These are phyloP conservation scores for Saturnia japonica DNA, from an alignment of 2,888 invertebrate genomes.

Conservation along the genomic window DNA sequence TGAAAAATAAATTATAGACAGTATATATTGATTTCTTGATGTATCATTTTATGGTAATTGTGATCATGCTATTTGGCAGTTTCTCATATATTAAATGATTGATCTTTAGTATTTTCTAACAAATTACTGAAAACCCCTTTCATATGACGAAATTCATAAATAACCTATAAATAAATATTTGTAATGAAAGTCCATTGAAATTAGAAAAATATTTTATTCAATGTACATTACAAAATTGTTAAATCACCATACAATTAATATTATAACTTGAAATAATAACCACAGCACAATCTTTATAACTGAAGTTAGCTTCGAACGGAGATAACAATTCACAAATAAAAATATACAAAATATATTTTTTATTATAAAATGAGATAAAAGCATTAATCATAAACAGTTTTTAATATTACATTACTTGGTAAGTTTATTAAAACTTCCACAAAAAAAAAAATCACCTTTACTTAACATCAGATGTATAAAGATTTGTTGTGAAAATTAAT, in stretches of 20 bases:
- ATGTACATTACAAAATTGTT: conserved; percentile 21
- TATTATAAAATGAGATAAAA: background rate
- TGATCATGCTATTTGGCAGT: too few relatives aligned
- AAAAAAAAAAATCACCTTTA: background rate
- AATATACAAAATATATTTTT: background rate
- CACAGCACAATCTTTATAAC: background rate
- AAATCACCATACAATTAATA: background rate
- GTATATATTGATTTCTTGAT: too few relatives aligned
- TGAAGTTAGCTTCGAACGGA: background rate
- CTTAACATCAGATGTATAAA: background rate
- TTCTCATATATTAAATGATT: too few relatives aligned
- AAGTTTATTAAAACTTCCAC: background rate
- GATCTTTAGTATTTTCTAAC: background rate
- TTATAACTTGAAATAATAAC: background rate
- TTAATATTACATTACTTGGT: background rate
- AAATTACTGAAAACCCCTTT: background rate
- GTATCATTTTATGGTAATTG: too few relatives aligned
- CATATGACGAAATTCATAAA: background rate
- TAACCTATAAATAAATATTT: background rate
- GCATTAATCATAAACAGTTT: background rate
- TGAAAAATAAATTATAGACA: too few relatives aligned
- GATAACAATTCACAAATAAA: background rate
- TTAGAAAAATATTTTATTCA: conserved; percentile 22
- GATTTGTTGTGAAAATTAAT: background rate
- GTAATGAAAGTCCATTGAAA: background rate